phyloP scores from a whole-genome alignment of 2,888 invertebrate genomes.

The Metallyticus violacea region DNA sequence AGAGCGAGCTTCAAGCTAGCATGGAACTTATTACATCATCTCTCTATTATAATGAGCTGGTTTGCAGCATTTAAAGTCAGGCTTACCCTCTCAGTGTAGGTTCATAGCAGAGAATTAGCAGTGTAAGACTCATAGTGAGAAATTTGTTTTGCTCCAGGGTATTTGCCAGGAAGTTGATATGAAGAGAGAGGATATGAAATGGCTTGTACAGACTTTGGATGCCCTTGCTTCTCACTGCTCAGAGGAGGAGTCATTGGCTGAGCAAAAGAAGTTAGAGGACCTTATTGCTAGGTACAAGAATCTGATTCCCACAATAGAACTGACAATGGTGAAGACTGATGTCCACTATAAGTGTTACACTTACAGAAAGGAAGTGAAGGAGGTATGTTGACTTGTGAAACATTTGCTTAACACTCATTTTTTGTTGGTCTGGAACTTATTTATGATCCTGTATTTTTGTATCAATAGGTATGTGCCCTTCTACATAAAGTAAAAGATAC shows the following conservation, averaged over 20 bases:
- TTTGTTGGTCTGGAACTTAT: too few relatives aligned
- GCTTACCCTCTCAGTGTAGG: too few relatives aligned
- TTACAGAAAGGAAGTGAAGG: constrained; percentile 75
- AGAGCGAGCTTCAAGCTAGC: neutral
- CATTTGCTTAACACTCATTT: too few relatives aligned
- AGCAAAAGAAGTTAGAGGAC: constrained; percentile 78
- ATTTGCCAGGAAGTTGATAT: constrained; percentile 88
- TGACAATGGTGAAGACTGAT: constrained; percentile 90
- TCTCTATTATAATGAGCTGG: too few relatives aligned
- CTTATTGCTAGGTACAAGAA: constrained; percentile 86
- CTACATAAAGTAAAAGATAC: constrained; percentile 70
- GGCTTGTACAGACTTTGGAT: constrained; percentile 89
- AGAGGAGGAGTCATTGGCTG: constrained; percentile 72
- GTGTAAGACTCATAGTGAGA: too few relatives aligned
- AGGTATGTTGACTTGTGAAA: constrained; percentile 10
- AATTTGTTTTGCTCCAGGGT: constrained; percentile 55
- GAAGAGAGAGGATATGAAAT: constrained; percentile 91
- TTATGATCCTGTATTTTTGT: too few relatives aligned
- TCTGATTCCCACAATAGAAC: constrained; percentile 86
- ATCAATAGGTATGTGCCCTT: constrained; percentile 48
- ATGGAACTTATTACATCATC: neutral
- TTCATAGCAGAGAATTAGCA: too few relatives aligned
- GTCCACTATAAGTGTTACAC: constrained; percentile 90
- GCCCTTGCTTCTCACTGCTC: constrained; percentile 78
- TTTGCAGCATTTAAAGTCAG: neutral